Conservation (phyloP, 2,113 vertebrate genomes). For the Phalacrocorax aristotelis region DNA sequence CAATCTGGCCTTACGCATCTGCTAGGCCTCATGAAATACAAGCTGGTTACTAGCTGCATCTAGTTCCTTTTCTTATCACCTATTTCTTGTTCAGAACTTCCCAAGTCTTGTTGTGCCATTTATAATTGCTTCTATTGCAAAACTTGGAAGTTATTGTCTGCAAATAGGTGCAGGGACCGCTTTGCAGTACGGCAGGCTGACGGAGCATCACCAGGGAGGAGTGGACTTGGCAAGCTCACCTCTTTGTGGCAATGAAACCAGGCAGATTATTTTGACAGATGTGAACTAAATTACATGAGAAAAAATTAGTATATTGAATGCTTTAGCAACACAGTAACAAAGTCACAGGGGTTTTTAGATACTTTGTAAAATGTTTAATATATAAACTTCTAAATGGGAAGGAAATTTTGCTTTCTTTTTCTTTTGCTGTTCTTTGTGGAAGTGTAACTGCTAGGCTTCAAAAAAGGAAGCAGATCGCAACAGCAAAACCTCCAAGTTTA, state of each 20-base stretch:
- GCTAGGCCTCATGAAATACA: background rate
- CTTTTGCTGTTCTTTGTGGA: background rate
- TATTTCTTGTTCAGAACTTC: background rate
- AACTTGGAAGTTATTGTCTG: fast-evolving
- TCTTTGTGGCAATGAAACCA: background rate
- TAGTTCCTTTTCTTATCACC: background rate
- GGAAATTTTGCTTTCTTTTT: background rate
- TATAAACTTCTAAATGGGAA: background rate
- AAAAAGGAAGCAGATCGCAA: background rate
- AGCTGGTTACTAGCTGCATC: background rate
- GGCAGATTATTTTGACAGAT: background rate
- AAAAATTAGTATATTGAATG: background rate
- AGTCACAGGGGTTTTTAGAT: background rate
- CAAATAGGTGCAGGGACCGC: fast-evolving
- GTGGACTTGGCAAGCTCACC: fast-evolving
- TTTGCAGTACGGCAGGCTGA: fast-evolving
- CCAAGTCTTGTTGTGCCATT: background rate
- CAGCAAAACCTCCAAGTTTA: background rate
- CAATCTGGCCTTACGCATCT: background rate
- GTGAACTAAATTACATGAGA: background rate
- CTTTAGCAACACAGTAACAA: background rate
- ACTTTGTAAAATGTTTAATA: background rate
- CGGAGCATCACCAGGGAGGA: fast-evolving
- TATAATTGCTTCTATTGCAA: background rate
- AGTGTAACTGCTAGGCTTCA: background rate